These are phyloP conservation scores for human DNA, from an alignment of 2,113 vertebrate genomes.

Conservation along the genomic window GRCh38 chr21:25937001-25937500, in stretches of 20 bases:
- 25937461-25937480: not conserved
- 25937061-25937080: not conserved
- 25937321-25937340: not conserved
- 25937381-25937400: not conserved
- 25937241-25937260: not conserved
- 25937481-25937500: not conserved
- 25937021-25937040: not conserved
- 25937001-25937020: not conserved
- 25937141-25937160: not conserved
- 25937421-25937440: not conserved
- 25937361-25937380: not conserved
- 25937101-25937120: not conserved
- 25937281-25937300: not conserved
- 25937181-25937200: not conserved
- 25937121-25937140: not conserved
- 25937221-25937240: not conserved
- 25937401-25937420: not conserved
- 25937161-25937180: not conserved
- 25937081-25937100: not conserved
- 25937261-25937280: not conserved
- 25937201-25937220: not conserved
- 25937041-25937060: not conserved
- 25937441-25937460: not conserved
- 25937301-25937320: not conserved
- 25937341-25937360: not conserved